phyloP scores from a whole-genome alignment of 2,888 invertebrate species.

The Tetramorium bicarinatum region DNA sequence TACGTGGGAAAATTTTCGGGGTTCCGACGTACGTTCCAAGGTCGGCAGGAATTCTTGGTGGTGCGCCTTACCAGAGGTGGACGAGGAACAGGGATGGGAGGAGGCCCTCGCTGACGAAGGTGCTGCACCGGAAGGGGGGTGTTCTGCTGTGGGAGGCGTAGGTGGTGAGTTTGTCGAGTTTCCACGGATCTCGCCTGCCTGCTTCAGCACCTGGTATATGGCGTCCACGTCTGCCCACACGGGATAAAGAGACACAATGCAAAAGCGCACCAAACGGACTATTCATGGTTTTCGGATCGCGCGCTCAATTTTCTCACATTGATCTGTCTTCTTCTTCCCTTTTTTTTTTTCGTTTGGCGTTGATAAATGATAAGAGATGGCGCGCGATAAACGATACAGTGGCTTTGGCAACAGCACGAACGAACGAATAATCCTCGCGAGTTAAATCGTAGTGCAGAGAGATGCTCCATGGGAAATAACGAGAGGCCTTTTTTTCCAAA shows the following conservation, averaged over 20 bases:
- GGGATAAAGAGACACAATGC: slow-evolving; percentile 69
- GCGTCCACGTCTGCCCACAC: slow-evolving; percentile 92
- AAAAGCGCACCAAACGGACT: slow-evolving; percentile 31
- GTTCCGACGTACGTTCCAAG: slow-evolving; percentile 64
- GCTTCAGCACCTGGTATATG: slow-evolving; percentile 97
- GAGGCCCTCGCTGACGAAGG: slow-evolving; percentile 84
- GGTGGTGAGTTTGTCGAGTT: slow-evolving; percentile 86
- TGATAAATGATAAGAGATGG: slow-evolving; percentile 42
- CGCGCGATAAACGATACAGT: slow-evolving; percentile 29
- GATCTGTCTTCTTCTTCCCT: slow-evolving; percentile 58
- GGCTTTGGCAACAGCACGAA: not conserved
- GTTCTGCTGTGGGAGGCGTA: slow-evolving; percentile 85
- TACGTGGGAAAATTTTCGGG: slow-evolving; percentile 53
- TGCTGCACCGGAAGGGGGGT: slow-evolving; percentile 83
- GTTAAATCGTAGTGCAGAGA: slow-evolving; percentile 21
- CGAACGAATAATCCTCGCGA: slow-evolving; percentile 9
- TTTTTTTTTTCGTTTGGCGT: slow-evolving; percentile 16
- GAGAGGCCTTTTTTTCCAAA: not conserved
- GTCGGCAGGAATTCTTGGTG: slow-evolving; percentile 70
- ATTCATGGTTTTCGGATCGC: slow-evolving; percentile 9
- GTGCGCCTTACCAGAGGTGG: slow-evolving; percentile 85
- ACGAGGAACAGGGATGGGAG: slow-evolving; percentile 86
- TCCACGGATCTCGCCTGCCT: slow-evolving; percentile 93
- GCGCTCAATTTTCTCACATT: slow-evolving; percentile 19
- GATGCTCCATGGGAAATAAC: slow-evolving; percentile 6